Evolutionary conservation across 2,888 invertebrate species (phyloP).

Genomic region (Lasioglossum leucozonium): DNA sequence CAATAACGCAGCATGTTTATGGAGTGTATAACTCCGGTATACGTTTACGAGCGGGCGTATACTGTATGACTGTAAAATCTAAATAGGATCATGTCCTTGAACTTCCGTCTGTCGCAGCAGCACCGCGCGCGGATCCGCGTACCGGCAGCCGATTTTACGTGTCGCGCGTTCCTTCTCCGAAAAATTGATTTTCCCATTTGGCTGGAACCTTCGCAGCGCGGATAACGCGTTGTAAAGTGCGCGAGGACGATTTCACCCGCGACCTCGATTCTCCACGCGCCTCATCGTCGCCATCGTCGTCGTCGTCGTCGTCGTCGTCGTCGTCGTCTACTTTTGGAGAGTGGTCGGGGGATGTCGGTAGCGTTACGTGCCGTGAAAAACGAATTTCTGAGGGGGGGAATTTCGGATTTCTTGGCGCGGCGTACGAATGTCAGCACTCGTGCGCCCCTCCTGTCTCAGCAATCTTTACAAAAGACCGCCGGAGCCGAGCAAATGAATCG

Average conservation of each 20-base stretch:
- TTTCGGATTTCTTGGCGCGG: slow-evolving; percentile 72
- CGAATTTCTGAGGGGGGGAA: slow-evolving; percentile 64
- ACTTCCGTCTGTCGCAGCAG: slow-evolving; percentile 6
- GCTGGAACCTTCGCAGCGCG: slow-evolving; percentile 41
- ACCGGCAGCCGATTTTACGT: not conserved
- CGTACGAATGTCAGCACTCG: slow-evolving; percentile 62
- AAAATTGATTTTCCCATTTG: slow-evolving; percentile 51
- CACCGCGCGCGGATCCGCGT: not conserved
- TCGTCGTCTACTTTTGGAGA: slow-evolving; percentile 54
- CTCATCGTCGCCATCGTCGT: slow-evolving; percentile 62
- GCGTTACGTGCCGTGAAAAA: slow-evolving; percentile 72
- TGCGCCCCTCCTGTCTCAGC: slow-evolving; percentile 32
- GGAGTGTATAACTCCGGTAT: not conserved
- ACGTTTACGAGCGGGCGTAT: slow-evolving; percentile 1
- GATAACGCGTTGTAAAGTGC: slow-evolving; percentile 67
- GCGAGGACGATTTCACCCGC: slow-evolving; percentile 63
- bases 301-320: slow-evolving; percentile 57
- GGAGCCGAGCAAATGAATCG: slow-evolving; percentile 18
- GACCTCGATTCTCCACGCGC: slow-evolving; percentile 67
- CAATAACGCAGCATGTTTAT: not conserved
- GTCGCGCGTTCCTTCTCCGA: slow-evolving; percentile 29
- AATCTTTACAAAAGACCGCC: slow-evolving; percentile 38
- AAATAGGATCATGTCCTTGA: slow-evolving; percentile 49
- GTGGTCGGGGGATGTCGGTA: slow-evolving; percentile 56
- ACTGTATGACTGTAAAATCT: slow-evolving; percentile 8